Conservation (phyloP, 2,888 invertebrate genomes). For the Sarcophaga rosellei region DNA sequence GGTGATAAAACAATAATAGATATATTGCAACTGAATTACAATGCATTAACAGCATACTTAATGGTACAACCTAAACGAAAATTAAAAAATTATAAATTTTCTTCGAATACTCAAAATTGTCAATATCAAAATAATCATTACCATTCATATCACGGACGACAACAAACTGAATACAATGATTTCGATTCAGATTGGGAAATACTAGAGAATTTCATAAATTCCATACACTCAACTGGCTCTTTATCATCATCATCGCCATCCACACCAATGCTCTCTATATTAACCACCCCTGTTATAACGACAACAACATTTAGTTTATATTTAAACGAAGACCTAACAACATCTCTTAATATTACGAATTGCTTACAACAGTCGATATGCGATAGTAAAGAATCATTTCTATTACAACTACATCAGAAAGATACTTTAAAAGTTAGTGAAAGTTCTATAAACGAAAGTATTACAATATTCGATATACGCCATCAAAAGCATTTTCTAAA, state of each 20-base stretch:
- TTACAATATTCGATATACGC: constrained; percentile 78
- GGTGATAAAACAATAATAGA: constrained; percentile 77
- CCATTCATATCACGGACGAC: constrained; percentile 21
- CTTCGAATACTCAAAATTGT: constrained; percentile 30
- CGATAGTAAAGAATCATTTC: constrained; percentile 67
- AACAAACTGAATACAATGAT: constrained; percentile 55
- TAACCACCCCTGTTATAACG: constrained; percentile 5
- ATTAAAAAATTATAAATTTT: constrained; percentile 39
- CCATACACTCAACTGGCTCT: constrained; percentile 64
- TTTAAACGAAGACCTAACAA: constrained; percentile 18
- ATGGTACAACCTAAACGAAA: constrained; percentile 70
- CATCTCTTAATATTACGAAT: constrained; percentile 34
- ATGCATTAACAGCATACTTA: constrained; percentile 78
- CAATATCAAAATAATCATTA: constrained; percentile 33
- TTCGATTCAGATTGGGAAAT: constrained; percentile 74
- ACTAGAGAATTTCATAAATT: constrained; percentile 74
- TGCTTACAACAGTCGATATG: neutral
- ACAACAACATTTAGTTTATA: constrained; percentile 43
- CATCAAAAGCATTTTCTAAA: constrained; percentile 68
- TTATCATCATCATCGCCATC: constrained; percentile 53
- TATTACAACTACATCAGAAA: constrained; percentile 72
- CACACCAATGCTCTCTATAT: constrained; percentile 67
- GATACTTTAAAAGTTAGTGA: constrained; percentile 34
- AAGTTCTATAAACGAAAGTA: constrained; percentile 71
- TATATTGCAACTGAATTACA: constrained; percentile 77